phyloP scores from a whole-genome alignment of 2,888 invertebrate genomes.

The Thereva unica region DNA sequence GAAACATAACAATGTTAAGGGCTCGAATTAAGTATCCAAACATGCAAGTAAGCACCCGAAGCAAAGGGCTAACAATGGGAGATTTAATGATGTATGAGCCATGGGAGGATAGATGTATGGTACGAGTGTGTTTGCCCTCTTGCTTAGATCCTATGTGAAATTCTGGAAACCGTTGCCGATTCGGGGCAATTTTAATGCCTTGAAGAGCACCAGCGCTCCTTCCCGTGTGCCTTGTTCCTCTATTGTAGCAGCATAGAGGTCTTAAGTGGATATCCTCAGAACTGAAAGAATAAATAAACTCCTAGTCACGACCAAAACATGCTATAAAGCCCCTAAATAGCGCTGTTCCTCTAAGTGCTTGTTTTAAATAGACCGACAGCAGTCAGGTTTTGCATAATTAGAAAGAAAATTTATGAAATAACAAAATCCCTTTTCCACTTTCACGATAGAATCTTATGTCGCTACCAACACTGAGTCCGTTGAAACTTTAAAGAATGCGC shows the following conservation, averaged over 20 bases:
- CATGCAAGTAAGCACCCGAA: slow-evolving; percentile 2
- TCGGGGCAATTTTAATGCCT: slow-evolving; percentile 25
- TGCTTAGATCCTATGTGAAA: slow-evolving; percentile 1
- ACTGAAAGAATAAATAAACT: slow-evolving; percentile 25
- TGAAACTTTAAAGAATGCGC: no score
- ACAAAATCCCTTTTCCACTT: not conserved
- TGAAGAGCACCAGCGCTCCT: slow-evolving; percentile 1
- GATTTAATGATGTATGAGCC: slow-evolving; percentile 18
- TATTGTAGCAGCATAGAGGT: slow-evolving; percentile 7
- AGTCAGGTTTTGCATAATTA: slow-evolving; percentile 33
- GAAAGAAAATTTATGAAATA: slow-evolving; percentile 25
- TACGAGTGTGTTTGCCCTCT: not conserved
- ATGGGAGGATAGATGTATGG: slow-evolving; percentile 2
- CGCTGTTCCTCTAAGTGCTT: slow-evolving; percentile 28
- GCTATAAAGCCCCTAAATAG: slow-evolving; percentile 19
- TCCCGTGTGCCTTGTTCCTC: not conserved
- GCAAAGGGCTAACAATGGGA: slow-evolving; percentile 7
- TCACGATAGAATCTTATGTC: no score
- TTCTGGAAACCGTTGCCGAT: slow-evolving; percentile 23
- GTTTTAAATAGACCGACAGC: slow-evolving; percentile 9
- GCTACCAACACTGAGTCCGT: no score
- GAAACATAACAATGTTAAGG: slow-evolving; percentile 42
- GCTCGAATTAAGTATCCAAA: slow-evolving; percentile 37
- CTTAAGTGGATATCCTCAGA: slow-evolving; percentile 22
- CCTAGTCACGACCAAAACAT: slow-evolving; percentile 28